Evolutionary conservation across 2,797 vertebrate species (phyloP).

Genomic region (Menidia menidia): DNA sequence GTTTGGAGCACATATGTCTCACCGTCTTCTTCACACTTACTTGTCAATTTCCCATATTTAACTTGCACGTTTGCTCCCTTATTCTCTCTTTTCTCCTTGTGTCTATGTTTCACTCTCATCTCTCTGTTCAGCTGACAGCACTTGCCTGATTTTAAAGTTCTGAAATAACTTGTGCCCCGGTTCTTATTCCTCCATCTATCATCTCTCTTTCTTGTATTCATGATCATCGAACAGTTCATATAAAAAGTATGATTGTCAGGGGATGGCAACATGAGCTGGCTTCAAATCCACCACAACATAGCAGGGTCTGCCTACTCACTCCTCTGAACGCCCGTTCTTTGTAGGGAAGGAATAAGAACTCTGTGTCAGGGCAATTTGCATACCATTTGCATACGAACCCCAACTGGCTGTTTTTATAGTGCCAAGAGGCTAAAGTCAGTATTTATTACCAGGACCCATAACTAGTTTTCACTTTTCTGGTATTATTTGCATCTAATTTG

Average conservation of each 20-base stretch:
- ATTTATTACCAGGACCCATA: conserved; percentile 81
- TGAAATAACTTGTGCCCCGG: conserved; percentile 46
- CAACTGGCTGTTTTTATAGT: conserved; percentile 81
- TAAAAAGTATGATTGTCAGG: conserved; percentile 27
- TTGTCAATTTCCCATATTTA: conserved; percentile 18
- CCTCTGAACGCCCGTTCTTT: conserved; percentile 48
- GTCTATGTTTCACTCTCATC: conserved; percentile 44
- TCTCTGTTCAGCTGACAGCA: conserved; percentile 54
- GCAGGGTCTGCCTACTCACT: conserved; percentile 39
- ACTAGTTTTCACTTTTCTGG: conserved; percentile 78
- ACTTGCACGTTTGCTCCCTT: conserved; percentile 23
- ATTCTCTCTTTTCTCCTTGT: conserved; percentile 26
- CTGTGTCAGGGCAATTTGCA: conserved; percentile 78
- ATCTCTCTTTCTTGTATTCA: conserved; percentile 17
- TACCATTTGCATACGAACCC: conserved; percentile 82
- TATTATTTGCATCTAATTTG: conserved; percentile 84
- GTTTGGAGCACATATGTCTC: conserved; percentile 8
- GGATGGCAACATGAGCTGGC: conserved; percentile 41
- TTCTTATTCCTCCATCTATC: conserved; percentile 1
- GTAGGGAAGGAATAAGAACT: conserved; percentile 63
- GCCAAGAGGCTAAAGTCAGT: conserved; percentile 86
- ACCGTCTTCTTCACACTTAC: background rate
- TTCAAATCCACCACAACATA: conserved; percentile 56
- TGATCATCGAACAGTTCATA: conserved; percentile 30
- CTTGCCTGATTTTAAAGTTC: conserved; percentile 51